Evolutionary conservation across 2,113 vertebrate species (phyloP).

Genomic region (Etia nguti): DNA sequence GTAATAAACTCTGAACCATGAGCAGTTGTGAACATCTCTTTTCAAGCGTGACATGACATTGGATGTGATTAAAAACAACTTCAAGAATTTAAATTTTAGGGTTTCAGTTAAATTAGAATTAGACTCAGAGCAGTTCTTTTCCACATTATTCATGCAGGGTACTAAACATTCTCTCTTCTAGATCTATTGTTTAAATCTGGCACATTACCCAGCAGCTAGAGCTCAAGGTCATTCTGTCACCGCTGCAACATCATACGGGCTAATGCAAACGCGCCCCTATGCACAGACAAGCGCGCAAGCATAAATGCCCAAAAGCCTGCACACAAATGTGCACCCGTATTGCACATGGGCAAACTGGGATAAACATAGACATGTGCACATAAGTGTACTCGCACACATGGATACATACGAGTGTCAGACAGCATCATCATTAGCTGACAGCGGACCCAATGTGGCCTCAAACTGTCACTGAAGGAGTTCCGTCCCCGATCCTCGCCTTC

Average conservation of each 20-base stretch:
- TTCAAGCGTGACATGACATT: background rate
- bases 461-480: constrained; percentile 31
- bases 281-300: background rate
- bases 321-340: background rate
- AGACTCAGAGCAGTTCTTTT: background rate
- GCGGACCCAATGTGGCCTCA: constrained; percentile 9
- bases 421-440: constrained; percentile 40
- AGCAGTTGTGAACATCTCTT: background rate
- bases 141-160: background rate
- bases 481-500: background rate
- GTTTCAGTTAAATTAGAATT: background rate
- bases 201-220: background rate
- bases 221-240: constrained; percentile 33
- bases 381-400: background rate
- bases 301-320: background rate
- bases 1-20: background rate
- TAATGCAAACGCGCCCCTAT: background rate
- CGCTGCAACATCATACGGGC: background rate
- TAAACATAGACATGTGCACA: background rate
- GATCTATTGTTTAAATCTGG: background rate
- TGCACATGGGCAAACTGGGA: background rate
- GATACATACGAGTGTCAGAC: constrained; percentile 15
- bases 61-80: background rate
- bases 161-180: background rate
- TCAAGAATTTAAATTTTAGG: background rate